These are phyloP conservation scores for Anoplophora glabripennis DNA, from an alignment of 1,140 invertebrate species.

Conservation along the genomic window DNA sequence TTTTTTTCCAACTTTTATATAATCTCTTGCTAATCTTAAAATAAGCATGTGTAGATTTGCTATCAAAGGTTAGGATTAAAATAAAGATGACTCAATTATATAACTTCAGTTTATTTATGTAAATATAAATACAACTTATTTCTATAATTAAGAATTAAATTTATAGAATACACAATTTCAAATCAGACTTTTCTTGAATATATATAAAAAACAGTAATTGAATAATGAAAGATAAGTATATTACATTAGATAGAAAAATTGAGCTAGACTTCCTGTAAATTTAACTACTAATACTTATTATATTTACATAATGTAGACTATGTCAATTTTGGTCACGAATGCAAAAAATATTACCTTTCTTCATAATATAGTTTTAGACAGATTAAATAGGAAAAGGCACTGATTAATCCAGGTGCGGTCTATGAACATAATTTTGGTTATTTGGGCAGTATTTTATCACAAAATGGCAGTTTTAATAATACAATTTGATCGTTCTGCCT, in stretches of 20 bases:
- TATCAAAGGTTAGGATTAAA: neutral
- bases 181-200: slow-evolving; percentile 30
- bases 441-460: slow-evolving; percentile 18
- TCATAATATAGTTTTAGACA: slow-evolving; percentile 9
- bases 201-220: slow-evolving; percentile 8
- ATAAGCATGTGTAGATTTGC: too few relatives aligned
- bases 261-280: slow-evolving; percentile 21
- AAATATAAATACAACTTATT: slow-evolving; percentile 28
- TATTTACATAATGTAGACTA: slow-evolving; percentile 14
- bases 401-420: slow-evolving; percentile 16
- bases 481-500: neutral
- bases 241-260: slow-evolving; percentile 26
- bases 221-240: slow-evolving; percentile 10
- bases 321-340: slow-evolving; percentile 23
- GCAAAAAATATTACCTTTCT: slow-evolving; percentile 24
- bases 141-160: slow-evolving; percentile 19
- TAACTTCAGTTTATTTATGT: slow-evolving; percentile 24
- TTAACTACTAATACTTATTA: slow-evolving; percentile 11
- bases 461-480: slow-evolving; percentile 30
- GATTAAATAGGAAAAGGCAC: slow-evolving; percentile 22
- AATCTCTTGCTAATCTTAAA: too few relatives aligned
- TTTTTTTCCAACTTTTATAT: too few relatives aligned
- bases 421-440: slow-evolving; percentile 16
- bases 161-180: slow-evolving; percentile 16
- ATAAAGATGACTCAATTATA: slow-evolving; percentile 7